Evolutionary conservation across 2,797 vertebrate genomes (phyloP).

Genomic region (Chaetophractus vellerosus): DNA sequence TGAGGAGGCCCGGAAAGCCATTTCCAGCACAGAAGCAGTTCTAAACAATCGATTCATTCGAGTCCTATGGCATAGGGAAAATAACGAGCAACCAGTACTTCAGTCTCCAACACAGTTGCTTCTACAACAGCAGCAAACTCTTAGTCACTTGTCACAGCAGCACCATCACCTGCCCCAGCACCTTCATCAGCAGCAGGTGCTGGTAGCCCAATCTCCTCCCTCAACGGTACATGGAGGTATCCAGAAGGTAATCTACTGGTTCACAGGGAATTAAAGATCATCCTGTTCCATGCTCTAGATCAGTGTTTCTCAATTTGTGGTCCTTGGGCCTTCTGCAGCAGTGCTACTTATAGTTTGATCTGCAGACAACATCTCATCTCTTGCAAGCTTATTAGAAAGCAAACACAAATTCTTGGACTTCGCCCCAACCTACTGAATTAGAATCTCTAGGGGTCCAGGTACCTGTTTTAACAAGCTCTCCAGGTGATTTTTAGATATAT

Average conservation of each 20-base stretch:
- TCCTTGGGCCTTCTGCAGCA: background rate
- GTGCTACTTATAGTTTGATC: background rate
- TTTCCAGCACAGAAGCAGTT: conserved; percentile 97
- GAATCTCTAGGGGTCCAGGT: background rate
- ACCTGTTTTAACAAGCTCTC: background rate
- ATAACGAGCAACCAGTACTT: conserved; percentile 88
- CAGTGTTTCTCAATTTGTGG: background rate
- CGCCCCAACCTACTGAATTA: background rate
- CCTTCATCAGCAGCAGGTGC: conserved; percentile 87
- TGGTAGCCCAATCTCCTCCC: conserved; percentile 82
- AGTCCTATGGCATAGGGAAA: conserved; percentile 97
- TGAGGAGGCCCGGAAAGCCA: conserved; percentile 96
- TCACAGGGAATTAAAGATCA: background rate
- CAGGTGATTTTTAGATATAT: conserved; percentile 1
- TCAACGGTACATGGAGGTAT: conserved; percentile 86
- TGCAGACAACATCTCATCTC: background rate
- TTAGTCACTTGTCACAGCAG: conserved; percentile 83
- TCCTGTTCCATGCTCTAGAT: background rate
- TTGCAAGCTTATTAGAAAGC: background rate
- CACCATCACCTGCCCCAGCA: conserved; percentile 89
- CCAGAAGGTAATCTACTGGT: conserved; percentile 88
- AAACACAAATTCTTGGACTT: conserved; percentile 12
- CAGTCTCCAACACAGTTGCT: conserved; percentile 85
- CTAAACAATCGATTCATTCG: conserved; percentile 98
- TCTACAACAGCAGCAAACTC: conserved; percentile 83